A percentile compares a stretch with the other conserved stretches of the same genome.
These are phyloP conservation scores for Dolichopus griseipennis DNA, from an alignment of 2,888 invertebrate genomes.

Conservation along the genomic window DNA sequence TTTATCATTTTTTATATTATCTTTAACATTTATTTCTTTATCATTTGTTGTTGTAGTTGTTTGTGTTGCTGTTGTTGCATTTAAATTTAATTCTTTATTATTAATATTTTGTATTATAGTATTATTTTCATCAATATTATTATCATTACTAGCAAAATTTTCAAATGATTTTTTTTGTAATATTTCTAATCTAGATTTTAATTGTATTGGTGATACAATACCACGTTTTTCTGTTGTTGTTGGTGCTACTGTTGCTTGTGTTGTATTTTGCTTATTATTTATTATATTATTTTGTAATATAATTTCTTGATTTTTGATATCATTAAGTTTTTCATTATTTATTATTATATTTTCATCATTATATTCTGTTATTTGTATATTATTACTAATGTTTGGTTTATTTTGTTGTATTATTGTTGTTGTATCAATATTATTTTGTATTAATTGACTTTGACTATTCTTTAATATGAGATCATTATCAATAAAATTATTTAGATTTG, in stretches of 20 bases:
- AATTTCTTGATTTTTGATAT: neutral
- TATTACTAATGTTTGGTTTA: neutral
- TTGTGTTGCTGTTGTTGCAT: neutral
- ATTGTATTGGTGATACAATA: constrained; percentile 54
- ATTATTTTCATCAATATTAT: constrained; percentile 19
- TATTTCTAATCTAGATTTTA: constrained; percentile 53
- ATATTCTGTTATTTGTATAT: neutral
- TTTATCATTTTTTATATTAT: neutral
- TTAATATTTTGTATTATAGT: neutral
- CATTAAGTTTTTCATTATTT: neutral
- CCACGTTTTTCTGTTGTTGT: constrained; percentile 25
- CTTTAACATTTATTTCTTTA: neutral
- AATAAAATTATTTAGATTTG: neutral
- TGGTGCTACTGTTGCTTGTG: neutral
- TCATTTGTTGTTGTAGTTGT: neutral
- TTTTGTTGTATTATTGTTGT: neutral
- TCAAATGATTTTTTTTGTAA: constrained; percentile 32
- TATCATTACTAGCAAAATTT: constrained; percentile 22
- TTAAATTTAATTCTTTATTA: neutral
- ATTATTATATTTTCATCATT: neutral
- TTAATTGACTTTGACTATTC: neutral
- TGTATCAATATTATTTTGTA: neutral
- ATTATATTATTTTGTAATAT: neutral
- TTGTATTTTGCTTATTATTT: neutral
- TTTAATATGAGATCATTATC: neutral